Base-by-base conservation (phyloP, 2,113 vertebrate genomes). In the Alexandromys fortis region DNA sequence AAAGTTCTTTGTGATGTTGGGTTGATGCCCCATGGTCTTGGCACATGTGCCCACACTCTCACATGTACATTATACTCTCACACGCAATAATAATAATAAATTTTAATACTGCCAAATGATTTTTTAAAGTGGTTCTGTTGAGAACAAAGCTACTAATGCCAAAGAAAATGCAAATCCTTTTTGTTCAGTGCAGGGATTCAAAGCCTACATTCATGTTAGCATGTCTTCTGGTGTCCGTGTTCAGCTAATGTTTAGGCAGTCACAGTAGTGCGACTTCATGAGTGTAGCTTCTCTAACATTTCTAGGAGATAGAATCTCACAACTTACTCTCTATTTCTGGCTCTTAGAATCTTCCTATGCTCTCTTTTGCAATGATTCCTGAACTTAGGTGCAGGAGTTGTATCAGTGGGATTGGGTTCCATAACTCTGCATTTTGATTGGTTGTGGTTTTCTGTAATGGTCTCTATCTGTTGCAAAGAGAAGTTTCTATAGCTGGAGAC, bases 111-210 rank as follows among this genome's bases (percentile, higher is more conserved):
- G 24, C 91, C 42, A 86, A 91, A 76, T 67, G 65, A 67, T 93
- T 35, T 35, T 82, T 85, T 95, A 75, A 96, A 30, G 61, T 45
- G 11, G 47, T 67, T 96, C 8, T 67, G n/a, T 17, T 78, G 14
- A 90, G 19, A 30, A 73, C 87, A 55, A 86, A 96, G 38, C 28
- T 94, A 78, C 75, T 83, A 58, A 58, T 58, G 21, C 83, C 91
- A 89, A 89, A 90, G n/a, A 68, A 65, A 81, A 42, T 42, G 35
- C 35, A 78, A 78, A 78, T 47, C 35, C 21, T 38, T 83, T 61
- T n/a, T 47, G 10, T 26, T 35, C 47, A 4, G 24, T 63, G 26
- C 24, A 63, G 58, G 3, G 26, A 45, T 8, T 65, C 81, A 63
- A 30, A 45, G 14, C 24, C 58, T n/a, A 61, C 22, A 9, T 28